Conservation (phyloP, 2,797 vertebrate species). For the Acrossocheilus fasciatus region DNA sequence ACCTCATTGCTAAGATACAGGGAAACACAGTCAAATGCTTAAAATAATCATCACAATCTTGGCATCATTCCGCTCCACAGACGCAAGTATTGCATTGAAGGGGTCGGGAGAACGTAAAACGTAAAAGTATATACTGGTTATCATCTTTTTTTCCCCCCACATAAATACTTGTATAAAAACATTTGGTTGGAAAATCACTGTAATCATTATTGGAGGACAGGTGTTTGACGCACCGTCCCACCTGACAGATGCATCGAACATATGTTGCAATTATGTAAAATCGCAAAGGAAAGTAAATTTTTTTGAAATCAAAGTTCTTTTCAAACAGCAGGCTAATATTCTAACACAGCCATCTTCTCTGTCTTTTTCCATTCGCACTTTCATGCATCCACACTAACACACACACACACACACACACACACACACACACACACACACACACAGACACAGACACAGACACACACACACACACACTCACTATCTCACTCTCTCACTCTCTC, state of each 20-base stretch:
- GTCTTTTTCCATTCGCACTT: slow-evolving; percentile 38
- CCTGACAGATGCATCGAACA: slow-evolving; percentile 49
- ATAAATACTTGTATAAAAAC: slow-evolving; percentile 51
- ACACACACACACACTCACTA: slow-evolving; percentile 33
- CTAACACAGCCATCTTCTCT: slow-evolving; percentile 49
- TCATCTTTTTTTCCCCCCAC: slow-evolving; percentile 31
- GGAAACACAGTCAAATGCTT: slow-evolving; percentile 46
- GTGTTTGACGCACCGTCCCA: slow-evolving; percentile 11
- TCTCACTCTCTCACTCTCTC: no score
- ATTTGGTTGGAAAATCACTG: slow-evolving; percentile 50
- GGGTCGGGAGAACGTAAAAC: slow-evolving; percentile 9
- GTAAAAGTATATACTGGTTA: slow-evolving; percentile 42
- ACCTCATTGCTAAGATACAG: slow-evolving; percentile 42
- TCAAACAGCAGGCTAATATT: slow-evolving; percentile 62
- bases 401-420: slow-evolving; percentile 43
- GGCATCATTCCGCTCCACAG: not conserved
- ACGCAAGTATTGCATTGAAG: slow-evolving; percentile 31
- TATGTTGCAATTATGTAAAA: slow-evolving; percentile 52
- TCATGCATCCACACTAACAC: slow-evolving; percentile 44
- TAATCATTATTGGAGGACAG: slow-evolving; percentile 52
- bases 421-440: slow-evolving; percentile 22
- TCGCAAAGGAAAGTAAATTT: slow-evolving; percentile 44
- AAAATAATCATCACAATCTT: slow-evolving; percentile 47
- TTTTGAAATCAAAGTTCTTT: slow-evolving; percentile 40
- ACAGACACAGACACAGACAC: slow-evolving; percentile 48